These are phyloP conservation scores for Mongoloraphidia duomilia DNA, from an alignment of 2,888 invertebrate genomes.

Conservation along the genomic window DNA sequence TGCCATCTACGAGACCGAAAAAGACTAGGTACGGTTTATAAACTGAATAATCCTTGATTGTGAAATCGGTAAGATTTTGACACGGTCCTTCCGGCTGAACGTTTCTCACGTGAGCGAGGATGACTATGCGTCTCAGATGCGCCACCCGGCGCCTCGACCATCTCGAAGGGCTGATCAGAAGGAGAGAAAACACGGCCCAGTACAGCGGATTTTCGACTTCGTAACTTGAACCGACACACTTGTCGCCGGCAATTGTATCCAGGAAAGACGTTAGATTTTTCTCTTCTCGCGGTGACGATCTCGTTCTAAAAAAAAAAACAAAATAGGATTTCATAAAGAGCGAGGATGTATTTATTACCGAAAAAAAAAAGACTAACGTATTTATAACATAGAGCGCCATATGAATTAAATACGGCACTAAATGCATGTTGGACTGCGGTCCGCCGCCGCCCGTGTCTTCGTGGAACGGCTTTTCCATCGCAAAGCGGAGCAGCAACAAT, in stretches of 20 bases:
- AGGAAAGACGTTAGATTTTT: conserved; percentile 60
- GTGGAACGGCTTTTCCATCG: conserved; percentile 90
- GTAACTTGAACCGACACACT: conserved; percentile 68
- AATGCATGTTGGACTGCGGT: conserved; percentile 92
- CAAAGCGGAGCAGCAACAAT: conserved; percentile 73
- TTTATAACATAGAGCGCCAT: conserved; percentile 90
- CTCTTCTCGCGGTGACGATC: conserved; percentile 64
- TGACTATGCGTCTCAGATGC: conserved; percentile 61
- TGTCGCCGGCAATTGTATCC: conserved; percentile 43
- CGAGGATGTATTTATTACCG: not conserved
- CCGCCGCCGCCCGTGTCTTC: conserved; percentile 96
- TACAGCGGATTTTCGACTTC: conserved; percentile 90
- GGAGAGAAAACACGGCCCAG: conserved; percentile 65
- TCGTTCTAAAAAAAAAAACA: conserved; percentile 35
- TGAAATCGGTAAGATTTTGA: conserved; percentile 35
- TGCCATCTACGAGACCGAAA: conserved; percentile 70
- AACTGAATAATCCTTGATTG: conserved; percentile 52
- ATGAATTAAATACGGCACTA: conserved; percentile 86
- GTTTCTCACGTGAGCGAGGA: conserved; percentile 63
- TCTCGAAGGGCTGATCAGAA: conserved; percentile 60
- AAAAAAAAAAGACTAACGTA: conserved; percentile 41
- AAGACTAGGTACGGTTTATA: conserved; percentile 80
- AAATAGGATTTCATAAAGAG: conserved; percentile 1
- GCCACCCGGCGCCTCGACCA: conserved; percentile 61
- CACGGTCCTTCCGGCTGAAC: conserved; percentile 46